These are phyloP conservation scores for Ophraella communa DNA, from an alignment of 2,888 invertebrate genomes.

Conservation along the genomic window DNA sequence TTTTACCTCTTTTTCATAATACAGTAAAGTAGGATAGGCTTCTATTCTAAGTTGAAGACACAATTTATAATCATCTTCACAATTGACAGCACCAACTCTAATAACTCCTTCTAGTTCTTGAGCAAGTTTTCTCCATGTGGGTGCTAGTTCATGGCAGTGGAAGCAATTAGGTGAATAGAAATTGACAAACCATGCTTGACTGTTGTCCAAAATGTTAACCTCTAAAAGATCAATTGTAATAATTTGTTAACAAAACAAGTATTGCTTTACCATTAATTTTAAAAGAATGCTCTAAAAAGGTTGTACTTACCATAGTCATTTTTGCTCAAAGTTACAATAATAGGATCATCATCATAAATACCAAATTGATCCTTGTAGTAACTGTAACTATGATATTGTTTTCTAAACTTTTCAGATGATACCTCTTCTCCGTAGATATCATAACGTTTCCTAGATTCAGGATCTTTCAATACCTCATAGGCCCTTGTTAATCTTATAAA, in stretches of 20 bases:
- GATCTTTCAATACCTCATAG: constrained; percentile 87
- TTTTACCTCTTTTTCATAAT: constrained; percentile 63
- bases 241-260: constrained; percentile 17
- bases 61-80: constrained; percentile 81
- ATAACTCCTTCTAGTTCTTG: constrained; percentile 79
- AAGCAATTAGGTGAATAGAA: constrained; percentile 88
- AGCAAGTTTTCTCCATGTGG: constrained; percentile 82
- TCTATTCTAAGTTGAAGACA: constrained; percentile 77
- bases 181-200: constrained; percentile 83
- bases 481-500: constrained; percentile 83
- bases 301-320: constrained; percentile 76
- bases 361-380: constrained; percentile 84
- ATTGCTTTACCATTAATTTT: neutral
- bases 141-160: constrained; percentile 83
- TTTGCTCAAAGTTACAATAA: constrained; percentile 78
- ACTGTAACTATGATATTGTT: constrained; percentile 79
- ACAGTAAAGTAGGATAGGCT: constrained; percentile 78
- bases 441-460: constrained; percentile 77
- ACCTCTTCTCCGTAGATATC: constrained; percentile 78
- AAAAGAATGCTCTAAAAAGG: too few species aligned
- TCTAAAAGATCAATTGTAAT: constrained; percentile 54
- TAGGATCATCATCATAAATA: constrained; percentile 84
- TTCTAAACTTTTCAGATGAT: constrained; percentile 63
- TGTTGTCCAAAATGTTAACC: constrained; percentile 61
- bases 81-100: constrained; percentile 83